Evolutionary conservation across 2,888 invertebrate species (phyloP), one percentile per base, ranked within the genome.

Genomic region (Trachelus tabidus): DNA sequence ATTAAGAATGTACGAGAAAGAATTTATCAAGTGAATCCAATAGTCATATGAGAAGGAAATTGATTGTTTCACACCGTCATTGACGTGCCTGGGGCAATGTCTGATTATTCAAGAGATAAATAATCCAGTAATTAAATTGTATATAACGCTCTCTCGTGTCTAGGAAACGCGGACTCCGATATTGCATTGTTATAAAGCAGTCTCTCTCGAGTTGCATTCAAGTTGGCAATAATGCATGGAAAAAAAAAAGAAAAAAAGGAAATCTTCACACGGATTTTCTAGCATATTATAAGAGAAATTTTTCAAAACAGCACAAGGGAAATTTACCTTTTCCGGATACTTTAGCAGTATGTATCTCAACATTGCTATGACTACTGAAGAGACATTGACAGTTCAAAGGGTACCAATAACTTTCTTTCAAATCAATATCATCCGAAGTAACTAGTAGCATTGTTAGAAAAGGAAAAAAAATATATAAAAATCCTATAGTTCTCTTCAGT

Each of bases 321-420:
- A 56, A 56, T 56, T 56, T 56, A 56, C 6, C 56, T 56, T 23
- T 56, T 56, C 56, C 23, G 23, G 2, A 56, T 56, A 56, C 23
- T 56, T 56, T 15, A 56, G 56, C 23, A 23, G 23, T 23, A 56
- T 56, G 23, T 56, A 23, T 56, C 56, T 56, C 56, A 56, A 56
- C 56, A 23, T 56, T 23, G 56, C 23, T 56, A 56, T 9, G 56
- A 23, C 23, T 56, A 56, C 56, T 56, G 56, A 56, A 23, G 56
- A 23, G 37, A 68, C 71, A 77, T 35, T 75, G 73, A 71, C 79
- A 73, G 77, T 77, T 78, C 74, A 75, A 77, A 56, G 56, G 56
- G 56, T 75, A 77, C 56, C 71, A 35, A 34, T 79, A 56, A 56
- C 23, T 56, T 23, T 56, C 23, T 56, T 56, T 56, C 56, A 23